Evolutionary conservation across 2,797 vertebrate species (phyloP).

Genomic region (Takifugu rubripes): DNA sequence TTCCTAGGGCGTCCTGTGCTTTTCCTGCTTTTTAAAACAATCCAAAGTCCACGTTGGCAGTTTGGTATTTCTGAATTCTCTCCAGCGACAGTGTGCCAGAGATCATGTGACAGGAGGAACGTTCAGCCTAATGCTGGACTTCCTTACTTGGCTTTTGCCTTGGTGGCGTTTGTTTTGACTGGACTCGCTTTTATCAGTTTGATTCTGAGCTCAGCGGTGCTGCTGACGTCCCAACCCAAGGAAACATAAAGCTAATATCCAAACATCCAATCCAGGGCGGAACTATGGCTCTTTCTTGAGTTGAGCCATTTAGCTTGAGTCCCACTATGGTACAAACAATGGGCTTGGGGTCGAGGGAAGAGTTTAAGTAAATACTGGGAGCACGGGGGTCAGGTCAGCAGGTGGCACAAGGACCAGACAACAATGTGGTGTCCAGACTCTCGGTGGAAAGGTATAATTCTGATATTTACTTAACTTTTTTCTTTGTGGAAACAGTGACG

Average conservation of each 20-base stretch:
- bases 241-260: conserved; percentile 26
- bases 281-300: conserved; percentile 7
- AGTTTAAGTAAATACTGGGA: conserved; percentile 45
- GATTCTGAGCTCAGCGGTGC: conserved; percentile 39
- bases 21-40: neutral
- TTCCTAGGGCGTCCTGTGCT: neutral
- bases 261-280: conserved; percentile 27
- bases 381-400: conserved; percentile 30
- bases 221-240: conserved; percentile 22
- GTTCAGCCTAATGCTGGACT: conserved; percentile 18
- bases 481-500: conserved; percentile 2
- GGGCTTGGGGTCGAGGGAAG: conserved; percentile 27
- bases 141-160: conserved; percentile 19
- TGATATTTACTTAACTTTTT: conserved; percentile 31
- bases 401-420: conserved; percentile 38
- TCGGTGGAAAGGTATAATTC: conserved; percentile 33
- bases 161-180: conserved; percentile 33
- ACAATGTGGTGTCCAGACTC: conserved; percentile 25
- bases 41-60: neutral
- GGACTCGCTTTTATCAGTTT: conserved; percentile 36
- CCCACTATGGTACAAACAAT: conserved; percentile 31
- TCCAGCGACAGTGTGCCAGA: neutral
- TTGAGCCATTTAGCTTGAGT: conserved; percentile 23
- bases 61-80: too few relatives aligned
- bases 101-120: conserved; percentile 2